Evolutionary conservation across 1,140 invertebrate genomes (phyloP).

Genomic region (Zophobas atratus): DNA sequence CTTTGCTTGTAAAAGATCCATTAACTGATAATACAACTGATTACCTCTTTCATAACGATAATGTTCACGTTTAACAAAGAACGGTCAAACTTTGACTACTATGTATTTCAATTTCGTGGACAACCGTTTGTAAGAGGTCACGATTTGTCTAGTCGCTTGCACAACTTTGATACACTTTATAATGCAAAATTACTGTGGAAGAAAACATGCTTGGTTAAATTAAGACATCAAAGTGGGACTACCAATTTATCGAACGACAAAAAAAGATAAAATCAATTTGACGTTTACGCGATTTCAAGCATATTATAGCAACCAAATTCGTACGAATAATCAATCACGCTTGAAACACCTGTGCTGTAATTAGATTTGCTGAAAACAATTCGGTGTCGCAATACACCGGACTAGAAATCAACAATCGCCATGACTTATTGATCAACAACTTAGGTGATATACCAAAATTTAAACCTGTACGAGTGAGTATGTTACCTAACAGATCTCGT

Average conservation of each 20-base stretch:
- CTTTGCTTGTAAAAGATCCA: constrained; percentile 6
- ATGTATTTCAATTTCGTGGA: constrained; percentile 39
- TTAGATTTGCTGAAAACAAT: neutral
- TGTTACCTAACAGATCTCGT: too few species aligned
- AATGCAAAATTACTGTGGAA: constrained; percentile 21
- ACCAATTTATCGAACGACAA: neutral
- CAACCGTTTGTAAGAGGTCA: constrained; percentile 43
- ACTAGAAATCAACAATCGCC: neutral
- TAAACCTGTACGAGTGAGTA: too few species aligned
- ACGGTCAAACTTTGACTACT: neutral
- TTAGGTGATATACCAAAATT: neutral
- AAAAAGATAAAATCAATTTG: too few species aligned
- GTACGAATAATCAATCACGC: neutral
- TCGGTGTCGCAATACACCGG: neutral
- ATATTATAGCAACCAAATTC: neutral
- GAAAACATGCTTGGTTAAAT: neutral
- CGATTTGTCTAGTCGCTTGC: constrained; percentile 38
- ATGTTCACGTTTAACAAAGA: constrained; percentile 32
- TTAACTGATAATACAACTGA: neutral
- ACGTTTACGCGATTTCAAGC: neutral
- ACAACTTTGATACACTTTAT: constrained; percentile 27
- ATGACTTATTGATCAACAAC: neutral
- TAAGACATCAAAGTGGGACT: neutral
- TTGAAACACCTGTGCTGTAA: neutral
- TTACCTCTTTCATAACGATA: constrained; percentile 26